phyloP scores from a whole-genome alignment of 1,140 invertebrate genomes.

The Muscidifurax raptorellus region DNA sequence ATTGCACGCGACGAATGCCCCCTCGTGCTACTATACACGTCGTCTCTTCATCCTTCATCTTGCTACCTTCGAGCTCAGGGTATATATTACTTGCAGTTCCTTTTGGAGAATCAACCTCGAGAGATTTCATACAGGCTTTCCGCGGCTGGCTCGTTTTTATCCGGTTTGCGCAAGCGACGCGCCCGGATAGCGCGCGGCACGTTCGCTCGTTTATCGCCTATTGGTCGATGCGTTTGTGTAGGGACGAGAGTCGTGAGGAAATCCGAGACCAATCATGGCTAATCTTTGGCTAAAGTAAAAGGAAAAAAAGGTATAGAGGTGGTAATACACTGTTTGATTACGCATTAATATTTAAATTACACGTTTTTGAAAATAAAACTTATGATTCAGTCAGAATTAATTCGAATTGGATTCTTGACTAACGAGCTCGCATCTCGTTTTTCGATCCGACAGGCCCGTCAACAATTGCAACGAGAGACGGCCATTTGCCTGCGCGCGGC shows the following conservation, averaged over 20 bases:
- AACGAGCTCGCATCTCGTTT: slow-evolving; percentile 54
- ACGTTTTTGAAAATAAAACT: not conserved
- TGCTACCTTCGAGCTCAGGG: not conserved
- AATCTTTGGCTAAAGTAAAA: slow-evolving; percentile 15
- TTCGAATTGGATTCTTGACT: slow-evolving; percentile 1
- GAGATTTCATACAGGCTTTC: not conserved
- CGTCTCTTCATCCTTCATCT: slow-evolving; percentile 53
- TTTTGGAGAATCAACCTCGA: not conserved
- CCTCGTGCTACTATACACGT: slow-evolving; percentile 28
- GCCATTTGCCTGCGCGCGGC: slow-evolving; percentile 38
- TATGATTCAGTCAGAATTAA: not conserved
- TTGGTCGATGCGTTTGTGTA: not conserved
- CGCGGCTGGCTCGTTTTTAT: not conserved
- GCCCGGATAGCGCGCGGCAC: not conserved
- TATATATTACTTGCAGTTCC: not conserved
- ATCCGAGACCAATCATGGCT: not conserved
- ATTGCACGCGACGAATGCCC: slow-evolving; percentile 59
- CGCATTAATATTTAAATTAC: not conserved
- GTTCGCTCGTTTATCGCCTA: slow-evolving; percentile 28
- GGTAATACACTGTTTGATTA: not conserved
- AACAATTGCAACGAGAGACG: slow-evolving; percentile 25
- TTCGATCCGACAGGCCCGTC: slow-evolving; percentile 43
- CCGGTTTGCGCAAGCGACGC: not conserved
- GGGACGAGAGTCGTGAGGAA: not conserved
- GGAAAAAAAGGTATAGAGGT: not conserved